Evolutionary conservation across 2,113 vertebrate genomes (phyloP).

Genomic region (Indicator maculatus): DNA sequence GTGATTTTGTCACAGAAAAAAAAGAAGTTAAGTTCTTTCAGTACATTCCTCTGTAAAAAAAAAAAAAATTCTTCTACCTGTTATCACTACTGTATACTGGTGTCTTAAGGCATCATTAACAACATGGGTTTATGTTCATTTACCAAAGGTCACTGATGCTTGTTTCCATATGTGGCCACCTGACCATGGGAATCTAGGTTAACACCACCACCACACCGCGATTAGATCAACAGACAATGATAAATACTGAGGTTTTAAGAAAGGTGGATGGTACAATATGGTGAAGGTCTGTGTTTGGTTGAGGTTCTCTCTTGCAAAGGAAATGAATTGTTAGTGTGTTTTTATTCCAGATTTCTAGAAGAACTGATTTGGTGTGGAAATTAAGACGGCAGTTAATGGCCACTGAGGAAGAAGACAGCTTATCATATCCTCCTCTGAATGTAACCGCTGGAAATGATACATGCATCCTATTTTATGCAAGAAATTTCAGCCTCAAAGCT

Average conservation of each 20-base stretch:
- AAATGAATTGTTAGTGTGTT: not conserved
- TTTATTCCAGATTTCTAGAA: slow-evolving; percentile 61
- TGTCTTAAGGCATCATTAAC: not conserved
- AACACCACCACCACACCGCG: not conserved
- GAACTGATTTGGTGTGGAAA: not conserved
- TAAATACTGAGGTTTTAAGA: not conserved
- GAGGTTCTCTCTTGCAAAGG: not conserved
- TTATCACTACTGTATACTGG: not conserved
- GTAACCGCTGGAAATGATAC: slow-evolving; percentile 55
- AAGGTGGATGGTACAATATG: not conserved
- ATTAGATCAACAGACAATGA: not conserved
- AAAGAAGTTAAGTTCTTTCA: not conserved
- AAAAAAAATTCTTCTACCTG: not conserved
- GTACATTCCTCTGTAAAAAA: not conserved
- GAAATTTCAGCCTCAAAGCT: slow-evolving; percentile 54
- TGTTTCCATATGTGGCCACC: not conserved
- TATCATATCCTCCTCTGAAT: slow-evolving; percentile 60
- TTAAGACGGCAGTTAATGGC: slow-evolving; percentile 62
- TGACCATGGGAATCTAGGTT: not conserved
- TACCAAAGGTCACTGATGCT: not conserved
- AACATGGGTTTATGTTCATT: not conserved
- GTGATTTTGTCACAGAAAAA: not conserved
- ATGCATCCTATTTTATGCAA: slow-evolving; percentile 74
- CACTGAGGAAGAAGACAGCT: slow-evolving; percentile 14
- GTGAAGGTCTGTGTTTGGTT: not conserved